Evolutionary conservation across 2,797 vertebrate genomes (phyloP).

Genomic region (Tragopan temminckii): DNA sequence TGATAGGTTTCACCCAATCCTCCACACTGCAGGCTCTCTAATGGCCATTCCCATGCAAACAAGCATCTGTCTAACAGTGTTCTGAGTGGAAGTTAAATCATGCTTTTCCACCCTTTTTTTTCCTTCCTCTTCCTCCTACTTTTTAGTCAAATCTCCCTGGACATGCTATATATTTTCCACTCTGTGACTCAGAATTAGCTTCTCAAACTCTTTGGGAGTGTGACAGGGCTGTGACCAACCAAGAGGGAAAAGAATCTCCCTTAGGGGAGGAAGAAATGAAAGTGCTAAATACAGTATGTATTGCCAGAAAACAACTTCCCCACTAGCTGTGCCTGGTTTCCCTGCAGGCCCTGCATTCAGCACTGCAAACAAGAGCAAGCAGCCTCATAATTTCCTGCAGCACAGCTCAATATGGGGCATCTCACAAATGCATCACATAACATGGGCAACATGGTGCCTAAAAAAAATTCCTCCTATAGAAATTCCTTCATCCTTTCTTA

Average conservation of each 20-base stretch:
- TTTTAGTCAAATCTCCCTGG: background rate
- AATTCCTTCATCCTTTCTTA: background rate
- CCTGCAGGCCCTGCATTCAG: background rate
- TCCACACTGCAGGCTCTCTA: background rate
- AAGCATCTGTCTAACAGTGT: background rate
- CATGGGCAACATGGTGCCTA: background rate
- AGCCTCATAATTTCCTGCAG: background rate
- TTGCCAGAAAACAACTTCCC: constrained; percentile 19
- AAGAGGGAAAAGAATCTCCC: background rate
- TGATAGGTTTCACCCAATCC: background rate
- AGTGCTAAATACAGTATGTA: background rate
- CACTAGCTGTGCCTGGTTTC: background rate
- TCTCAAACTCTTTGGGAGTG: background rate
- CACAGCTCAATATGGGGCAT: background rate
- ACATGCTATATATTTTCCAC: background rate
- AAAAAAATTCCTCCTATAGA: background rate
- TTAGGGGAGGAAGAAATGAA: constrained; percentile 19
- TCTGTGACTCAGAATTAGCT: constrained; percentile 51
- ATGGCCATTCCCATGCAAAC: background rate
- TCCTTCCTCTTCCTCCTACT: background rate
- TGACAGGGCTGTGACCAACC: background rate
- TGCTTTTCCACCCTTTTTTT: background rate
- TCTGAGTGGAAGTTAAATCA: background rate
- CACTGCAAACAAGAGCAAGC: rapidly evolving
- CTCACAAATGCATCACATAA: background rate